Conservation (phyloP, 2,888 invertebrate species). For the Melangyna quadrimaculata region DNA sequence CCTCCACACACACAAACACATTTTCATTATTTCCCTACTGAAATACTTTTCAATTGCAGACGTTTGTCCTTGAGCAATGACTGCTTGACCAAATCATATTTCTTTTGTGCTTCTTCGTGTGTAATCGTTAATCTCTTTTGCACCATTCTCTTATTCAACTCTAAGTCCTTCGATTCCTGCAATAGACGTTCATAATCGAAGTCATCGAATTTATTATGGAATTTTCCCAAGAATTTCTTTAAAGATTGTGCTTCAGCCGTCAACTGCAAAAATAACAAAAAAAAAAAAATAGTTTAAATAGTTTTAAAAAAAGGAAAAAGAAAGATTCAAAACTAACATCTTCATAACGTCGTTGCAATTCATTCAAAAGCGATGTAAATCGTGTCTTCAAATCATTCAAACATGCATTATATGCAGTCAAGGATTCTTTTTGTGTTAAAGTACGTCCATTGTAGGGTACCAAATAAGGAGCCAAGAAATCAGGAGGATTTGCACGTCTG, state of each 20-base stretch:
- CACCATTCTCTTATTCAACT: constrained; percentile 79
- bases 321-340: constrained; percentile 80
- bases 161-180: constrained; percentile 77
- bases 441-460: constrained; percentile 78
- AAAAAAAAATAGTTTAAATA: background rate
- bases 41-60: constrained; percentile 73
- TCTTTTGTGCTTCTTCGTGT: constrained; percentile 79
- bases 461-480: constrained; percentile 84
- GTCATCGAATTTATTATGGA: constrained; percentile 79
- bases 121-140: constrained; percentile 79
- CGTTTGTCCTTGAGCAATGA: constrained; percentile 77
- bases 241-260: constrained; percentile 78
- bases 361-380: constrained; percentile 84
- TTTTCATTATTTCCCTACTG: background rate
- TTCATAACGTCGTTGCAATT: constrained; percentile 86
- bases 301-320: background rate
- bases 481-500: constrained; percentile 82
- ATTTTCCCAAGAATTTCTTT: constrained; percentile 78
- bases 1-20: too few species aligned
- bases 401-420: constrained; percentile 81
- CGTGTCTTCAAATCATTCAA: constrained; percentile 86
- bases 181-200: constrained; percentile 78
- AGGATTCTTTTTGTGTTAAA: constrained; percentile 76
- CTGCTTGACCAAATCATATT: constrained; percentile 78
- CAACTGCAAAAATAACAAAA: constrained; percentile 73